These are phyloP conservation scores for Drosophila leontia DNA, from an alignment of 1,140 invertebrate species.

Conservation along the genomic window DNA sequence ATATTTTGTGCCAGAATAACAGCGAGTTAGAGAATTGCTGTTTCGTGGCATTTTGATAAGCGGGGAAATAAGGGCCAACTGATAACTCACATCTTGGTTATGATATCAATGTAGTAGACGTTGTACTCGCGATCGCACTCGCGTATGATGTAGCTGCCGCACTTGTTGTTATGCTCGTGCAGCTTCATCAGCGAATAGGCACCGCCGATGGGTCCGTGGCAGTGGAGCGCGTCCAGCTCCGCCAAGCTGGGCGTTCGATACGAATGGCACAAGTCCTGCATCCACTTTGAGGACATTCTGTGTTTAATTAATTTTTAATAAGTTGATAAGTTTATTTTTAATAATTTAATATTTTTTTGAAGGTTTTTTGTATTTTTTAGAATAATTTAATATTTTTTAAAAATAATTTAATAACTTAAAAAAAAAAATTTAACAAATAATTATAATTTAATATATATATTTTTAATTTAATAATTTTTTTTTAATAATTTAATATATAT, in stretches of 20 bases:
- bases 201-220: constrained; percentile 94
- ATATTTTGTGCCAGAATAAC: neutral
- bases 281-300: constrained; percentile 91
- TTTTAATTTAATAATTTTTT: too few relatives aligned
- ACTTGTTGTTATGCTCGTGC: constrained; percentile 90
- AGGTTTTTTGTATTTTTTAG: too few relatives aligned
- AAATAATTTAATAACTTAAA: too few relatives aligned
- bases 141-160: constrained; percentile 92
- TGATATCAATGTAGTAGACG: constrained; percentile 92
- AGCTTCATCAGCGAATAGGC: constrained; percentile 94
- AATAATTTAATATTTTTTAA: too few relatives aligned
- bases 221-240: constrained; percentile 90
- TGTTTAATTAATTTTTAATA: too few relatives aligned
- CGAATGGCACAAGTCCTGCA: constrained; percentile 93
- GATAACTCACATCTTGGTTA: constrained; percentile 86
- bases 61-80: neutral
- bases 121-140: constrained; percentile 92
- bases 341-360: too few relatives aligned
- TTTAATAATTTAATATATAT: too few relatives aligned
- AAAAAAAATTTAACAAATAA: too few relatives aligned
- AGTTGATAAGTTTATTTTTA: too few relatives aligned
- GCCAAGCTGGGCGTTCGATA: constrained; percentile 91
- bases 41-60: constrained; percentile 14
- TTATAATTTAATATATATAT: too few relatives aligned
- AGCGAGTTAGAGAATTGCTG: neutral